A percentile compares a stretch with the other conserved stretches of the same genome.
phyloP scores from a whole-genome alignment of 2,797 vertebrate genomes.

The Darevskia mixta region DNA sequence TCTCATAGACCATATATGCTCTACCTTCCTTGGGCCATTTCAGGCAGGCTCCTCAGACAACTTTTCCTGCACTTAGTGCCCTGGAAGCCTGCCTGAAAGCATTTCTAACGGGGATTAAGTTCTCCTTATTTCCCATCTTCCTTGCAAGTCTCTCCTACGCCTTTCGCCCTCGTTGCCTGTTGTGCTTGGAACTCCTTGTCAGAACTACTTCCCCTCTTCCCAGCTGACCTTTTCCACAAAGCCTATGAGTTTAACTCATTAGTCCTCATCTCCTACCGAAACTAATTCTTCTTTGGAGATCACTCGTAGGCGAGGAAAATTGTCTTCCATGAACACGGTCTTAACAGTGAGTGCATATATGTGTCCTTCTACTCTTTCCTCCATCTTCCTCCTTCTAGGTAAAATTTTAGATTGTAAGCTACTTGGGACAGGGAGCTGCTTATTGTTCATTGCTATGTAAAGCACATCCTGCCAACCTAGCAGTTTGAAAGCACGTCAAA shows the following conservation, averaged over 20 bases:
- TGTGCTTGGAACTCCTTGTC: neutral
- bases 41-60: slow-evolving; percentile 14
- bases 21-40: neutral
- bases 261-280: neutral
- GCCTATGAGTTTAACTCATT: neutral
- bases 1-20: neutral
- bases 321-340: no score
- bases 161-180: no score
- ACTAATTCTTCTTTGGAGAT: neutral
- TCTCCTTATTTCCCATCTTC: neutral
- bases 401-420: neutral
- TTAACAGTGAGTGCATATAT: no score
- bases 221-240: neutral
- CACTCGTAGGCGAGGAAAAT: no score
- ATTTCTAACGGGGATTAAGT: neutral
- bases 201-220: neutral
- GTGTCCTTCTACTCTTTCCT: no score
- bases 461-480: no score
- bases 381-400: neutral
- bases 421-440: neutral
- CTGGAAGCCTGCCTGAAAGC: neutral
- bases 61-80: slow-evolving; percentile 11
- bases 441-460: neutral
- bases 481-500: no score
- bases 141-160: neutral